Evolutionary conservation across 2,113 vertebrate species (phyloP).

Genomic region (Peromyscus californicus): DNA sequence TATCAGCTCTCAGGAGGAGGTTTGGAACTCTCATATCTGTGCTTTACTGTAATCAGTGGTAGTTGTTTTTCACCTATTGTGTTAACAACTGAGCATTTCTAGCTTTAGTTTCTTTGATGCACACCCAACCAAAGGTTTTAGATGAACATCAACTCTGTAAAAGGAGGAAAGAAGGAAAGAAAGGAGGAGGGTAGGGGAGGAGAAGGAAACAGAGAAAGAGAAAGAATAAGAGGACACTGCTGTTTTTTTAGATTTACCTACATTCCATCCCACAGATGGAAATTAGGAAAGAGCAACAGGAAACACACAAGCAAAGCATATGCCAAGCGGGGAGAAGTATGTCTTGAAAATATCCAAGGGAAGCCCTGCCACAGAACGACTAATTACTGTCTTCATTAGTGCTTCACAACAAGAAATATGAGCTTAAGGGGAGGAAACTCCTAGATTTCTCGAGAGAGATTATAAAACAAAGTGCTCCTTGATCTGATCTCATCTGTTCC

Average conservation of each 20-base stretch:
- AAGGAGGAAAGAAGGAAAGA: not conserved
- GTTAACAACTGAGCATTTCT: slow-evolving; percentile 13
- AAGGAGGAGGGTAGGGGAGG: accelerated
- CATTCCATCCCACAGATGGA: not conserved
- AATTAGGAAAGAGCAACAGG: slow-evolving; percentile 34
- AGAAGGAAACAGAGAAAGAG: too few relatives aligned
- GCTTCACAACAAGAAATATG: slow-evolving; percentile 72
- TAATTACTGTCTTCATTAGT: slow-evolving; percentile 75
- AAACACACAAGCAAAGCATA: slow-evolving; percentile 48
- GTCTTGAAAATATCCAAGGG: slow-evolving; percentile 58
- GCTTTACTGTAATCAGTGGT: not conserved
- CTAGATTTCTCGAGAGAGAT: slow-evolving; percentile 65
- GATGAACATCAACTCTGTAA: not conserved
- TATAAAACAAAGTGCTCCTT: slow-evolving; percentile 72
- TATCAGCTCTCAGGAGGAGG: not conserved
- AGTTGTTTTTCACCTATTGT: not conserved
- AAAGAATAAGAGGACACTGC: not conserved
- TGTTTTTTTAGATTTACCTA: not conserved
- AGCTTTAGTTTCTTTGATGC: not conserved
- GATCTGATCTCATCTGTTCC: slow-evolving; percentile 74
- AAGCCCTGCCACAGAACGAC: slow-evolving; percentile 43
- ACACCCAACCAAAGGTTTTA: not conserved
- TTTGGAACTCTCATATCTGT: not conserved
- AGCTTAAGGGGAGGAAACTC: slow-evolving; percentile 52
- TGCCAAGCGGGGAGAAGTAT: slow-evolving; percentile 34